Percentiles rank a stretch among this genome's conserved stretches.
Conservation (phyloP, 2,113 vertebrate genomes). For the Eretmochelys imbricata region DNA sequence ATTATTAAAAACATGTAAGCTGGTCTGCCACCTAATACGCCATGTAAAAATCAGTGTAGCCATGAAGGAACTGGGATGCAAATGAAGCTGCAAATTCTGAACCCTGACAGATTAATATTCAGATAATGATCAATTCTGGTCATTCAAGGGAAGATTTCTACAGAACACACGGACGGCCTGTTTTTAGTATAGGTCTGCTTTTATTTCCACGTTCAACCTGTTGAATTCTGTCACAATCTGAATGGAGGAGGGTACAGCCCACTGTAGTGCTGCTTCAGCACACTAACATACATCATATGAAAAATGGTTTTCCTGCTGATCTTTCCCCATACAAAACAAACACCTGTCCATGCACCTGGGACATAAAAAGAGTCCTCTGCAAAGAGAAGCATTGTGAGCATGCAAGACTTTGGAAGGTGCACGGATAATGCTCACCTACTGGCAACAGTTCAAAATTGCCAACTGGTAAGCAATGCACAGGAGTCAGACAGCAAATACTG, state of each 20-base stretch:
- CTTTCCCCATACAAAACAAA: slow-evolving; percentile 56
- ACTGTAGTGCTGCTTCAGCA: slow-evolving; percentile 87
- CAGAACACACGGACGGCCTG: slow-evolving; percentile 41
- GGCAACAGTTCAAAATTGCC: slow-evolving; percentile 15
- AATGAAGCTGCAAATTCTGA: not conserved
- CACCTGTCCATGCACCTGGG: slow-evolving; percentile 30
- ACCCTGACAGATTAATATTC: not conserved
- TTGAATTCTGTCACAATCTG: slow-evolving; percentile 82
- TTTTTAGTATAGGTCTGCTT: slow-evolving; percentile 79
- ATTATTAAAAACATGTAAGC: not conserved
- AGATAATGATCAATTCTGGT: not conserved
- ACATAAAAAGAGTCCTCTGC: slow-evolving; percentile 74
- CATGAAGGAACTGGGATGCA: rapidly evolving
- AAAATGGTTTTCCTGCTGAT: slow-evolving; percentile 38
- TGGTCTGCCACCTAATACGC: not conserved
- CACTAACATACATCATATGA: slow-evolving; percentile 73
- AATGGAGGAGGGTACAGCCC: slow-evolving; percentile 91
- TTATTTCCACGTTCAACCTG: slow-evolving; percentile 82
- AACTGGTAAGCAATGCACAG: slow-evolving; percentile 1
- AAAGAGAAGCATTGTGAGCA: slow-evolving; percentile 60
- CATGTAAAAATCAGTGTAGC: not conserved
- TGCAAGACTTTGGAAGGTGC: slow-evolving; percentile 8
- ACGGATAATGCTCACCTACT: slow-evolving; percentile 29
- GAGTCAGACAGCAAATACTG: slow-evolving; percentile 53
- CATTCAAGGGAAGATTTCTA: slow-evolving; percentile 6